A percentile compares a stretch with the other conserved stretches of the same genome.
These are phyloP conservation scores for Apantesis nais DNA, from an alignment of 2,888 invertebrate species.

Conservation along the genomic window DNA sequence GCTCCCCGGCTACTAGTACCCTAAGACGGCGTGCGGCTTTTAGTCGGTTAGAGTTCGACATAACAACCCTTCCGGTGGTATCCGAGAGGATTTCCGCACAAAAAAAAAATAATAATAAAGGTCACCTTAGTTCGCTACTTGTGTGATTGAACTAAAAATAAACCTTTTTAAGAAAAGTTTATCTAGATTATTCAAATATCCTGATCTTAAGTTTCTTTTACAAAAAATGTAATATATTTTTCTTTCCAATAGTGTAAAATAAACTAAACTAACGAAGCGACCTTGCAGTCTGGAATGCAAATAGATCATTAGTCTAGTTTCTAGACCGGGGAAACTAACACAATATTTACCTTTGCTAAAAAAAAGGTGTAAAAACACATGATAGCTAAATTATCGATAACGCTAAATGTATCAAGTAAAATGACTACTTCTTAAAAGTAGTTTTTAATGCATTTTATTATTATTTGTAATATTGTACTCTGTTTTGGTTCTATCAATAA, in stretches of 20 bases:
- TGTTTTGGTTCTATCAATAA: too few relatives aligned
- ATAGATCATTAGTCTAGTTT: neutral
- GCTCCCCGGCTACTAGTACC: too few relatives aligned
- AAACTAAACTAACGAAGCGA: neutral
- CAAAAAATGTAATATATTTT: neutral
- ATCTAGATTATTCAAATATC: neutral
- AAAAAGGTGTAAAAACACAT: neutral
- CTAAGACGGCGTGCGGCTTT: too few relatives aligned
- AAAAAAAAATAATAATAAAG: too few relatives aligned
- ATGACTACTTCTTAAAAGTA: neutral
- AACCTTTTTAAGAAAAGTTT: neutral
- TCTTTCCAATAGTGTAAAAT: neutral
- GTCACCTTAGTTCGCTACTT: too few relatives aligned
- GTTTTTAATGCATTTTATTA: too few relatives aligned
- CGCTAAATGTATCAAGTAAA: conserved; percentile 10
- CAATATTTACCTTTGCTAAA: neutral
- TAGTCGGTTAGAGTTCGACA: too few relatives aligned
- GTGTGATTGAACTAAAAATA: too few relatives aligned
- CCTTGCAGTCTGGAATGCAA: neutral
- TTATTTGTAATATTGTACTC: too few relatives aligned
- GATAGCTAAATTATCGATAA: neutral
- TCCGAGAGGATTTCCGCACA: too few relatives aligned
- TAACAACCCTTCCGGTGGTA: too few relatives aligned
- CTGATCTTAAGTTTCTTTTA: neutral
- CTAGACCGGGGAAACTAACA: neutral